phyloP scores from a whole-genome alignment of 30 jellyfish, hydroid and myxozoan species.

The Chironex yamaguchii region DNA sequence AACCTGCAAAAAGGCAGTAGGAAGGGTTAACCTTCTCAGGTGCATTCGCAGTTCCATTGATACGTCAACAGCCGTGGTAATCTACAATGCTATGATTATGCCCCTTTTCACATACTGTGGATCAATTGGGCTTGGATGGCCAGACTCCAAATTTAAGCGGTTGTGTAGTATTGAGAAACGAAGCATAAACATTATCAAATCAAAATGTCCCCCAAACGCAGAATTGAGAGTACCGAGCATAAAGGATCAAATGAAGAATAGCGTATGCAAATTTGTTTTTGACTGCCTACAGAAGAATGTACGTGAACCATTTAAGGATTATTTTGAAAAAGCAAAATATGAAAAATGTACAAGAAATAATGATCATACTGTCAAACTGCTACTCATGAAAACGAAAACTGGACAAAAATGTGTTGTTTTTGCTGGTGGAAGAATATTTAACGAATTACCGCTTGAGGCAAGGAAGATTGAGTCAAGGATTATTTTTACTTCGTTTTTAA shows the following conservation, averaged over 20 bases:
- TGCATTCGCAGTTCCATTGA: background rate
- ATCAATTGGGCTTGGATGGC: conserved; percentile 42
- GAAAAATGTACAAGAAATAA: conserved; percentile 7
- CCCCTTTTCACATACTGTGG: conserved; percentile 34
- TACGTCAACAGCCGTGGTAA: conserved; percentile 8
- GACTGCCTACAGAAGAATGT: conserved; percentile 48
- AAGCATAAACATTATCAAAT: conserved; percentile 6
- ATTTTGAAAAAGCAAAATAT: conserved; percentile 7
- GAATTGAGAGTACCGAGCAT: conserved; percentile 53
- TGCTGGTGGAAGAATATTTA: too few species aligned
- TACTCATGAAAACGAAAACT: too few species aligned
- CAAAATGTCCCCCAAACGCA: conserved; percentile 46
- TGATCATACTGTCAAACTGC: too few species aligned
- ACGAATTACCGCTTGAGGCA: too few species aligned
- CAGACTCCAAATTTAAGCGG: background rate
- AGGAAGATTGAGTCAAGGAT: too few species aligned
- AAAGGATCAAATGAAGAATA: conserved; percentile 34
- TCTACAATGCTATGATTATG: conserved; percentile 15
- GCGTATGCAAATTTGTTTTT: conserved; percentile 34
- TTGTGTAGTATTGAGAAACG: background rate
- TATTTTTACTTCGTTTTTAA: too few species aligned
- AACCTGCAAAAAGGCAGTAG: too few species aligned
- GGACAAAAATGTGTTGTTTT: too few species aligned
- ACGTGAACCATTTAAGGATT: conserved; percentile 41
- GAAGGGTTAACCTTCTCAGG: conserved; percentile 24